These are phyloP conservation scores for Limnodromus scolopaceus DNA, from an alignment of 2,797 vertebrate genomes.

Conservation along the genomic window DNA sequence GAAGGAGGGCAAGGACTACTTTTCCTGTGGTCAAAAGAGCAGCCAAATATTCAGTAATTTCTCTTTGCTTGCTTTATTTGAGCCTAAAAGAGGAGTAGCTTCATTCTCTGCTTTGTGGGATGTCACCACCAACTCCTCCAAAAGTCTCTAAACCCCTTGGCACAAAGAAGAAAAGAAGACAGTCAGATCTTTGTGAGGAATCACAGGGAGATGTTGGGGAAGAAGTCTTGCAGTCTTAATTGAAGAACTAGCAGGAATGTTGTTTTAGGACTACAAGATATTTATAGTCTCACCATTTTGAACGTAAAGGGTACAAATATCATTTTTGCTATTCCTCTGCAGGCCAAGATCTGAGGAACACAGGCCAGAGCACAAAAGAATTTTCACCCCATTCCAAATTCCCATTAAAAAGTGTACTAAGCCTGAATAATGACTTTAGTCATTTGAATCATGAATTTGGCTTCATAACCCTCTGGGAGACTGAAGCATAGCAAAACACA, in stretches of 20 bases:
- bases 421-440: slow-evolving; percentile 41
- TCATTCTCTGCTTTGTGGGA: background rate
- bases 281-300: slow-evolving; percentile 27
- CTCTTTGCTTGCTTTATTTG: background rate
- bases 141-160: background rate
- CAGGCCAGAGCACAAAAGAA: slow-evolving; percentile 50
- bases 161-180: background rate
- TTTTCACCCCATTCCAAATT: slow-evolving; percentile 53
- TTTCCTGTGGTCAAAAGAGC: background rate
- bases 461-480: background rate
- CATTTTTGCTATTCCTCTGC: background rate
- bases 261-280: slow-evolving; percentile 9
- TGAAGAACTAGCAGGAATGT: slow-evolving; percentile 1
- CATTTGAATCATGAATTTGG: slow-evolving; percentile 35
- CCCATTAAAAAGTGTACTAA: slow-evolving; percentile 11
- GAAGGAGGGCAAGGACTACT: background rate
- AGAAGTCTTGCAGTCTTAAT: background rate
- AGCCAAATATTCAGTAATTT: background rate
- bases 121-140: background rate
- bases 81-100: background rate
- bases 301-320: slow-evolving; percentile 27
- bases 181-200: background rate
- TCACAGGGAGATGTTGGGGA: background rate
- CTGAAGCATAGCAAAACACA: slow-evolving; percentile 28
- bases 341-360: slow-evolving; percentile 24